Base-by-base conservation (phyloP, 2,888 invertebrate species). In the Micoletzkya japonica region DNA sequence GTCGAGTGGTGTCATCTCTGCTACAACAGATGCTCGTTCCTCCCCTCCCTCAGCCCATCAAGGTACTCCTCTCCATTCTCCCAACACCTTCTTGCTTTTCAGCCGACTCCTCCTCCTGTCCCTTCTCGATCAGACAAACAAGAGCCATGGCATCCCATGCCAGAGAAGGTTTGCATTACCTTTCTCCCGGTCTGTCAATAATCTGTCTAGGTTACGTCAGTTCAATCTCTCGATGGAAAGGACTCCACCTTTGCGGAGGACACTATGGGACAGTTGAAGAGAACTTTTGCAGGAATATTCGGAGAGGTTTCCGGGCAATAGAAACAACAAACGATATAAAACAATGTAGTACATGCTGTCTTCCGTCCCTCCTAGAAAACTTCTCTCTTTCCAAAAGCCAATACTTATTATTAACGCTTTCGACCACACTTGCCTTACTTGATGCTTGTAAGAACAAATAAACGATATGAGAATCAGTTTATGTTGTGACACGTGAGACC, bases 261-360 rank as follows among this genome's bases (percentile, higher is more conserved):
- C 64, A 79, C 79, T n/a, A 79, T 79, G 79, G 78, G 78, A 56
- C 79, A 79, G 61, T 58, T 79, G 37, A 79, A 79, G 66, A 52
- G 76, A 49, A 79, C 79, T 30, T 79, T 79, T 52, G 79, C 79
- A n/a, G 77, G 77, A 32, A 77, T 79, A 56, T 79, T 79, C 61
- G 78, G 79, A 14, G 79, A 79, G 39, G 20, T 67, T 4, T 57
- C 57, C 0, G 36, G 50, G 28, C 52, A 50, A 17, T 61, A 61
- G 61, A n/a, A n/a, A n/a, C n/a, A n/a, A n/a, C n/a, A n/a, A n/a
- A n/a, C n/a, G n/a, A n/a, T n/a, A n/a, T n/a, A n/a, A n/a, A n/a
- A n/a, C n/a, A n/a, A n/a, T n/a, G n/a, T n/a, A n/a, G n/a, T n/a
- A n/a, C n/a, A n/a, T n/a, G n/a, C n/a, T n/a, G n/a, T n/a, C n/a